Percentiles rank a stretch among this genome's conserved stretches.
Conservation (phyloP, 2,113 vertebrate genomes). For the Phylloscopus trochiloides region DNA sequence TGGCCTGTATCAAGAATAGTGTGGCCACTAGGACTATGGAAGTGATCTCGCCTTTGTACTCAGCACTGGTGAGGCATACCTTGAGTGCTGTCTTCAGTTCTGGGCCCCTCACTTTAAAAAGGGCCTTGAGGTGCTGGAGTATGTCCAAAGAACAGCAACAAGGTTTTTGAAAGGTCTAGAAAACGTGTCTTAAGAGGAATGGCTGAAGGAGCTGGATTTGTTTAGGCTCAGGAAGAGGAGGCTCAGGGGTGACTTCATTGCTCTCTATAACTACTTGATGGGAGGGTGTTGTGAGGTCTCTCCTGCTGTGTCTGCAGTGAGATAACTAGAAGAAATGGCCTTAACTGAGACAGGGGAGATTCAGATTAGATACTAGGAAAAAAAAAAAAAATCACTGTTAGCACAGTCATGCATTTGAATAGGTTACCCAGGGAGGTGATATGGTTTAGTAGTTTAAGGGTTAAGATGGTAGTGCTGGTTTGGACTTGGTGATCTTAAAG, state of each 20-base stretch:
- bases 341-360: background rate
- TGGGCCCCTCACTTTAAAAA: background rate
- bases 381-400: background rate
- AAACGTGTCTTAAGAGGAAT: background rate
- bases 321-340: background rate
- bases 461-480: background rate
- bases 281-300: background rate
- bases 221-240: background rate
- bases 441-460: background rate
- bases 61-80: rapidly evolving
- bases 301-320: background rate
- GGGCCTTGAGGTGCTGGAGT: background rate
- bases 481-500: background rate
- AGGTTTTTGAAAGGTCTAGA: background rate
- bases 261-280: background rate
- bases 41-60: rapidly evolving
- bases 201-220: background rate
- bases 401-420: rapidly evolving
- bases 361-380: background rate
- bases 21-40: no score
- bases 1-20: background rate
- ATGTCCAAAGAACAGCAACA: background rate
- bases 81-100: background rate
- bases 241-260: rapidly evolving
- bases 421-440: background rate